Evolutionary conservation across 2,888 invertebrate species (phyloP), one percentile per base, ranked within the genome.

Genomic region (Ormyrus pomaceus): DNA sequence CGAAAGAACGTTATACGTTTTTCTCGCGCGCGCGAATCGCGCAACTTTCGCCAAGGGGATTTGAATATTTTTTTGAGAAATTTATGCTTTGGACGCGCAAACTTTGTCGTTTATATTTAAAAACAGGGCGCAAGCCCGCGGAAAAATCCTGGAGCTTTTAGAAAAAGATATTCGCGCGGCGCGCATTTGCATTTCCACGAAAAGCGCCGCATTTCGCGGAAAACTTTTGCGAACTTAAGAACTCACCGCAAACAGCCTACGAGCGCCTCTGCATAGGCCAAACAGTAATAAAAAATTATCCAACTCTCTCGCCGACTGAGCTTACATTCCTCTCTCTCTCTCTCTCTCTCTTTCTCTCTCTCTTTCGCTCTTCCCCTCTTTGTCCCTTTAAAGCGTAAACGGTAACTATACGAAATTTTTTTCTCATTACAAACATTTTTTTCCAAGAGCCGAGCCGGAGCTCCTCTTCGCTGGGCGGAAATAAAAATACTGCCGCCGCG

Each of bases 391-490:
- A 76, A 68, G 53, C 53, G 68, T 80, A 80, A 80, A 68, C 73
- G 76, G 56, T 72, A 61, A 61, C 64, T 50, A 10, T 56, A 66
- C 76, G 80, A 76, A 72, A 34, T 34, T 76, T 76, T 72, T 51
- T 72, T 72, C 80, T 80, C 77, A 72, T 77, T 80, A 77, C 80
- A 80, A 80, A 77, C 77, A 80, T 80, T 80, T 34, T 34, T 80
- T 80, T 56, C 64, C 80, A 2, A 2, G 70, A 34, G 51, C 34
- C 1, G 8, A 8, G 51, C 59, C 59, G 19, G n/a, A 62, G n/a
- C 51, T 50, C 55, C 19, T n/a, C 34, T 34, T 34, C 53, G 59
- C 53, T 19, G 58, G 69, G 34, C 56, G 71, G 62, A 75, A 77
- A 80, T 80, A 80, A 80, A 80, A 80, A 64, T 73, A 80, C 72